phyloP scores from a whole-genome alignment of 2,888 invertebrate genomes.

The Hydrotaea cyrtoneurina region DNA sequence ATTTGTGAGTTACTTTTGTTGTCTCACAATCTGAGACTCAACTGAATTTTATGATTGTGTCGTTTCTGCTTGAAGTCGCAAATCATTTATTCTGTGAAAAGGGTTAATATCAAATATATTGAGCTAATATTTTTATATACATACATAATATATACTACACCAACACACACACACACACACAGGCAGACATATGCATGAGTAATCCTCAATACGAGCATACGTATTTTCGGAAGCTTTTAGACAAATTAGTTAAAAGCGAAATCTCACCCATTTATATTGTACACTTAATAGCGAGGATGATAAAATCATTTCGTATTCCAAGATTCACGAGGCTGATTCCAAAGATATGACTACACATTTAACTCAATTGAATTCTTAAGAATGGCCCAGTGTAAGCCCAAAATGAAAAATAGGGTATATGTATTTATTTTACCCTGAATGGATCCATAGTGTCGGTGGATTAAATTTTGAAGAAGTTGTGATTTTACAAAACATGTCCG shows the following conservation, averaged over 20 bases:
- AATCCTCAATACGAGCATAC: not conserved
- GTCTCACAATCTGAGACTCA: not conserved
- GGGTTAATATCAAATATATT: constrained; percentile 35
- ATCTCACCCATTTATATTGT: constrained; percentile 16
- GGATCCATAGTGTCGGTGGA: too few species aligned
- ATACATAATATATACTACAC: not conserved
- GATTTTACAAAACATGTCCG: too few species aligned
- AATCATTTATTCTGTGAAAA: constrained; percentile 25
- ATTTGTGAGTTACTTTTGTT: constrained; percentile 10
- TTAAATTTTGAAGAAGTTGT: too few species aligned
- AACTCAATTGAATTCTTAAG: not conserved
- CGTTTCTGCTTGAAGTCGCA: constrained; percentile 22
- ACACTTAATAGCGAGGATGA: constrained; percentile 1
- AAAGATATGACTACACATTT: not conserved
- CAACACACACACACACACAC: not conserved
- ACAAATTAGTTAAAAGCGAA: constrained; percentile 26
- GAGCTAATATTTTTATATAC: constrained; percentile 1
- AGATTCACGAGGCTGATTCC: not conserved
- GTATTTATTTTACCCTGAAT: too few species aligned
- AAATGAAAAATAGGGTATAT: constrained; percentile 1
- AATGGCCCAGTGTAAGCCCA: too few species aligned
- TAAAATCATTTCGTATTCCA: constrained; percentile 21
- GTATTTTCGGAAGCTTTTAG: constrained; percentile 16
- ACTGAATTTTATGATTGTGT: constrained; percentile 34
- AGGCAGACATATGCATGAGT: not conserved